Evolutionary conservation across 2,113 vertebrate genomes (phyloP).

Genomic region (Ornithorhynchus anatinus): DNA sequence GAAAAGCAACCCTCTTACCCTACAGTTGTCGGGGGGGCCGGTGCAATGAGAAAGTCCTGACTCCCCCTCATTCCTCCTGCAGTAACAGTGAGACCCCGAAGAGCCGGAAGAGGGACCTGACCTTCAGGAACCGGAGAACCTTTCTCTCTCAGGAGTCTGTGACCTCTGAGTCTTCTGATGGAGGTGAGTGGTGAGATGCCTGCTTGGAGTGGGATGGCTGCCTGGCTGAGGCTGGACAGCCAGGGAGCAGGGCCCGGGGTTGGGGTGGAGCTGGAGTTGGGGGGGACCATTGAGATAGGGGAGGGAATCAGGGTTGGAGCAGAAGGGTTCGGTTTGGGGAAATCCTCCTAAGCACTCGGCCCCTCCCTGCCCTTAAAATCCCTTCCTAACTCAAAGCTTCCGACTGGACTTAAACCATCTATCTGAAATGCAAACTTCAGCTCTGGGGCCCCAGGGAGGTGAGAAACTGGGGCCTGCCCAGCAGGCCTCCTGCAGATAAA

Average conservation of each 20-base stretch:
- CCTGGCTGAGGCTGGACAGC: background rate
- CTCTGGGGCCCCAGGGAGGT: background rate
- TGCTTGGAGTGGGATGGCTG: background rate
- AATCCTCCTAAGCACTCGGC: no score
- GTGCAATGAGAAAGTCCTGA: no score
- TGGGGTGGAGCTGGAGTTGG: no score
- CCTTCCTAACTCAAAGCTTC: background rate
- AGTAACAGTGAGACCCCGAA: slow-evolving; percentile 83
- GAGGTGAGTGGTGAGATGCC: slow-evolving; percentile 72
- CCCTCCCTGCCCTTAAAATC: no score
- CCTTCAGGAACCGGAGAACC: background rate
- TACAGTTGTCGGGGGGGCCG: background rate
- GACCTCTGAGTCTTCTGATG: slow-evolving; percentile 73
- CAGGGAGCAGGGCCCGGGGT: no score
- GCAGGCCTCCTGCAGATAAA: background rate
- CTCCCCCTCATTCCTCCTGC: background rate
- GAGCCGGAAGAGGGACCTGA: slow-evolving; percentile 47
- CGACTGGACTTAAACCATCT: background rate
- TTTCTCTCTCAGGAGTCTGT: slow-evolving; percentile 19
- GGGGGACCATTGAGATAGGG: no score
- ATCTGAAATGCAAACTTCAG: background rate
- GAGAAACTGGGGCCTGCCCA: background rate
- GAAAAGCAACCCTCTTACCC: background rate
- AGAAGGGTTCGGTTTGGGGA: no score
- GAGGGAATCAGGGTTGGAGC: no score